Base-by-base conservation (phyloP, 2,113 vertebrate species). In the Anoplopoma fimbria region DNA sequence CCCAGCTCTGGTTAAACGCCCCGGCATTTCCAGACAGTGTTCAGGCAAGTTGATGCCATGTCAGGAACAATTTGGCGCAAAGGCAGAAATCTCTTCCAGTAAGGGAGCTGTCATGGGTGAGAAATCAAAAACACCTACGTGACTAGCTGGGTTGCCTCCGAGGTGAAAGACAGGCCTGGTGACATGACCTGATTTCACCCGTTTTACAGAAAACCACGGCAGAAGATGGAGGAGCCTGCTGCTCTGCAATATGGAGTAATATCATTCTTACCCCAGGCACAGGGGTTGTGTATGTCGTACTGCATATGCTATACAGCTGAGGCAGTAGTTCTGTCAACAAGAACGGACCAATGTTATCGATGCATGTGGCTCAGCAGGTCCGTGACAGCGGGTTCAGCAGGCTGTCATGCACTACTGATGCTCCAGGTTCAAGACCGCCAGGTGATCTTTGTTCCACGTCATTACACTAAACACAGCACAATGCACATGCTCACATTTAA, bases 1-100 rank as follows among this genome's bases (percentile, higher is more conserved):
- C 72, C 62, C 71, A 13, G 79, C 69, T 84, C 38, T 86, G 83
- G 87, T 84, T 42, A 70, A 75, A 81, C 55, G 34, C 38, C 62
- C 47, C n/a, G 21, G 69, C 80, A 69, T 77, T 81, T 67, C 79
- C 80, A 91, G 89, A 92, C 90, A 87, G 80, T 1, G 77, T 77
- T 77, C 62, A 36, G 81, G 76, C 72, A 0, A 42, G 57, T 77
- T 38, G 70, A 78, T 76, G 31, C 77, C 74, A 63, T 87, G 94
- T 93, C 92, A 88, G 69, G 78, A 92, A 79, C 67, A 49, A 88
- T 93, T 91, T 88, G 83, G 77, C 42, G 0, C 64, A n/a, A 34
- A 4, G 60, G 81, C 65, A 69, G n/a, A 76, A 73, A 83, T 40
- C 42, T 81, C 61, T 47, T 71, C 71, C 77, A 87, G 75, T 23